These are phyloP conservation scores for Macrosiphum euphorbiae DNA, from an alignment of 2,888 invertebrate species.

Conservation along the genomic window DNA sequence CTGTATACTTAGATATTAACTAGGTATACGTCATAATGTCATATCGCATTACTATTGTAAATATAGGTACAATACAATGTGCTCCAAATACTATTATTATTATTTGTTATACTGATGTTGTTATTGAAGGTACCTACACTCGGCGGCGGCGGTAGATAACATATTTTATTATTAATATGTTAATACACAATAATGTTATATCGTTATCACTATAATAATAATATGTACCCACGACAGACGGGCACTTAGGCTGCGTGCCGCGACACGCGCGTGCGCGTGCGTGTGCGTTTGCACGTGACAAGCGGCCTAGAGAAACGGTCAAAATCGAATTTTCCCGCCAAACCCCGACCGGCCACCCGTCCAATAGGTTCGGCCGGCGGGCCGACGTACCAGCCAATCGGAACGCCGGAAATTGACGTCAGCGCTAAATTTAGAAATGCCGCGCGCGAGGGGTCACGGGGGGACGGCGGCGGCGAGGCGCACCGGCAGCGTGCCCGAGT, in stretches of 20 bases:
- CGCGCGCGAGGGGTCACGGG: background rate
- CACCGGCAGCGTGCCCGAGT: background rate
- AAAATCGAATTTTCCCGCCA: conserved; percentile 63
- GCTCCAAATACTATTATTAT: background rate
- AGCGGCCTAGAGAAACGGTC: conserved; percentile 30
- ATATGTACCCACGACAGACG: background rate
- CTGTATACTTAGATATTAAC: too few relatives aligned
- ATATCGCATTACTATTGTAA: too few relatives aligned
- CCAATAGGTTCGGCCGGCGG: conserved; percentile 26
- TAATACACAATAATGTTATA: background rate
- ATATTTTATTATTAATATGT: background rate
- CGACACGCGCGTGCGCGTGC: background rate
- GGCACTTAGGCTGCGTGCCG: background rate
- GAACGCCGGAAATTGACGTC: conserved; percentile 45
- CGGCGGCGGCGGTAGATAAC: background rate
- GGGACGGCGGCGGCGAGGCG: conserved; percentile 17
- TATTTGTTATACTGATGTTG: background rate
- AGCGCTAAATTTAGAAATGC: conserved; percentile 48
- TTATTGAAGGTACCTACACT: background rate
- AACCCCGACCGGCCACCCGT: conserved; percentile 28
- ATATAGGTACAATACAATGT: too few relatives aligned
- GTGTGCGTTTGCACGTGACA: conserved; percentile 15
- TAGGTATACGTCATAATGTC: too few relatives aligned
- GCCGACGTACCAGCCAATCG: conserved; percentile 30
- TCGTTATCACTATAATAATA: background rate